phyloP scores from a whole-genome alignment of 1,140 invertebrate species.

The Bemisia tabaci region DNA sequence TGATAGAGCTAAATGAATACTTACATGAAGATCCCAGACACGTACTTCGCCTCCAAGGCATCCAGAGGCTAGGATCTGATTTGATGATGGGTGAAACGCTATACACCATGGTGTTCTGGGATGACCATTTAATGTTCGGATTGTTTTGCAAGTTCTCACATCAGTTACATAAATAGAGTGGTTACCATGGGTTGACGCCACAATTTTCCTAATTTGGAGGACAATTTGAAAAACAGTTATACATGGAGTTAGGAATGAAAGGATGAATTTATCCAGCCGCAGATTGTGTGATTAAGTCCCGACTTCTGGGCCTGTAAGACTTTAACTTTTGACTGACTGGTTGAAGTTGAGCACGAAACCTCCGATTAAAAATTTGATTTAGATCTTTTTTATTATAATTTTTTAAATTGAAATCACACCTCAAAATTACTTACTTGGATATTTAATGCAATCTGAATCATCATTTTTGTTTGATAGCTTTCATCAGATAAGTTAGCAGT shows the following conservation, averaged over 20 bases:
- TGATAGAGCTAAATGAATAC: no score
- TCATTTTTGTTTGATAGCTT: no score
- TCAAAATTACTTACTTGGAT: no score
- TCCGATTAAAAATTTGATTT: not conserved
- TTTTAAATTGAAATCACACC: no score
- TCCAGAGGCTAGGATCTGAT: conserved; percentile 72
- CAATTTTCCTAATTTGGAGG: conserved; percentile 45
- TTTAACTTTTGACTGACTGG: not conserved
- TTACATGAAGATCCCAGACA: conserved; percentile 80
- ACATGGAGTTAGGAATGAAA: not conserved
- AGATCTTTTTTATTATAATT: not conserved
- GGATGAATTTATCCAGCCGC: not conserved
- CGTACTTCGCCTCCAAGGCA: conserved; percentile 80
- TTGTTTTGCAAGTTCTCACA: conserved; percentile 60
- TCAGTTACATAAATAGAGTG: conserved; percentile 84
- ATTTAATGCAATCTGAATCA: no score
- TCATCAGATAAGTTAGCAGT: no score
- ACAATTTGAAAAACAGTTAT: not conserved
- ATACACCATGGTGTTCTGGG: conserved; percentile 85
- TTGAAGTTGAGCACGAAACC: not conserved
- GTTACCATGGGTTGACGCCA: conserved; percentile 83
- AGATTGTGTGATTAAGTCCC: no score
- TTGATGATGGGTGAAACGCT: conserved; percentile 73
- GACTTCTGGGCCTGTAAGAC: not conserved
- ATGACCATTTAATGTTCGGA: conserved; percentile 64